Conservation (phyloP, 2,888 invertebrate genomes). For the Copidosoma aretas region DNA sequence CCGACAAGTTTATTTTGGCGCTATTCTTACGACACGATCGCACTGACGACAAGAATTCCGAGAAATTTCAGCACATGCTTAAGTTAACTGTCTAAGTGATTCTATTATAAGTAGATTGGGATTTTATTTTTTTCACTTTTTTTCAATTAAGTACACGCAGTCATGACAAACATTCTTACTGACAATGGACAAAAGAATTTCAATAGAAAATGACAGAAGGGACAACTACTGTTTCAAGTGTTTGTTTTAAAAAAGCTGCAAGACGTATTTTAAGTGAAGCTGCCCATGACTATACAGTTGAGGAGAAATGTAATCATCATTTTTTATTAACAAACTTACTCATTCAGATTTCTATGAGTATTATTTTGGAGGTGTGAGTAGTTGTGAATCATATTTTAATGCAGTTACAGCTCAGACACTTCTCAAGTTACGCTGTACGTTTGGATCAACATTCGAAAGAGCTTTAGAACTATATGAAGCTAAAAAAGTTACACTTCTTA, state of each 20-base stretch:
- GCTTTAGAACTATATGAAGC: conserved; percentile 72
- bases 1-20: too few species aligned
- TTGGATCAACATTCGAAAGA: conserved; percentile 68
- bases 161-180: not conserved
- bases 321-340: conserved; percentile 12
- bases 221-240: not conserved
- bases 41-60: not conserved
- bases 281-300: conserved; percentile 47
- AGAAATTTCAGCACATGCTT: too few species aligned
- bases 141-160: too few species aligned
- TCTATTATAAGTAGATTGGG: too few species aligned
- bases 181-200: conserved; percentile 1
- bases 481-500: conserved; percentile 65
- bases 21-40: too few species aligned
- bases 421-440: conserved; percentile 67
- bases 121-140: too few species aligned
- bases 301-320: conserved; percentile 49
- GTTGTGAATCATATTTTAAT: not conserved
- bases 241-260: conserved; percentile 30
- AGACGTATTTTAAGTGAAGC: conserved; percentile 46
- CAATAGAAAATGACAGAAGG: conserved; percentile 20
- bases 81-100: too few species aligned
- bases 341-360: conserved; percentile 2
- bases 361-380: not conserved
- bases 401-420: conserved; percentile 69